Evolutionary conservation across 2,797 vertebrate genomes (phyloP), one percentile per base, ranked within the genome.

Genomic region (Muraenolepis orangiensis): DNA sequence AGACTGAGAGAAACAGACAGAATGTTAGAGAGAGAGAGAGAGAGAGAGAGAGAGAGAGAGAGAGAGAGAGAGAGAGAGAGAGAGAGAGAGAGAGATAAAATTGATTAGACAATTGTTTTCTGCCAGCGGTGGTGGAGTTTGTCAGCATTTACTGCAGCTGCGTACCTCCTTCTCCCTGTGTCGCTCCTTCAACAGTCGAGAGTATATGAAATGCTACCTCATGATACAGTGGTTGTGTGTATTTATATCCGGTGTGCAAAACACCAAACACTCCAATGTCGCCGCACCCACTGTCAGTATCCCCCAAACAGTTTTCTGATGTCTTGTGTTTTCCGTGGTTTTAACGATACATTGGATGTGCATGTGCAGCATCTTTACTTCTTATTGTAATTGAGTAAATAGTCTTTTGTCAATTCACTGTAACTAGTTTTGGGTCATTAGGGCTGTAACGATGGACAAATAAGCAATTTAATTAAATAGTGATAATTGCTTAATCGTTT

Each of bases 41-140:
- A 40, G 38, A 40, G 38, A 40, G 38, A 40, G 38, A 40, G 38
- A 40, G 38, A 40, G 38, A 8, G 61, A n/a, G n/a, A 28, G 61
- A 67, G 66, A 67, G 29, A 67, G 66, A 67, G 66, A 67, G 46
- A 13, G 30, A 72, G 30, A 61, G 7, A 61, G 51, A 26, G 74
- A 80, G 80, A 71, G 74, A 69, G 20, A 23, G 36, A 82, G 31
- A 80, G 81, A 85, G 78, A 75, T 72, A 67, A 77, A 80, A 76
- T 11, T 26, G n/a, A 26, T 64, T 64, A 88, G 78, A 88, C 84
- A 88, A 84, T 86, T 87, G 84, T 89, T 89, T 86, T 83, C 85
- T 84, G 87, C 85, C 89, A 78, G 86, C 85, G 85, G 86, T 76
- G 40, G 84, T 82, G 86, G 84, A 66, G n/a, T 29, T 64, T 8